These are phyloP conservation scores for Mimas tiliae DNA, from an alignment of 2,888 invertebrate genomes.

Conservation along the genomic window DNA sequence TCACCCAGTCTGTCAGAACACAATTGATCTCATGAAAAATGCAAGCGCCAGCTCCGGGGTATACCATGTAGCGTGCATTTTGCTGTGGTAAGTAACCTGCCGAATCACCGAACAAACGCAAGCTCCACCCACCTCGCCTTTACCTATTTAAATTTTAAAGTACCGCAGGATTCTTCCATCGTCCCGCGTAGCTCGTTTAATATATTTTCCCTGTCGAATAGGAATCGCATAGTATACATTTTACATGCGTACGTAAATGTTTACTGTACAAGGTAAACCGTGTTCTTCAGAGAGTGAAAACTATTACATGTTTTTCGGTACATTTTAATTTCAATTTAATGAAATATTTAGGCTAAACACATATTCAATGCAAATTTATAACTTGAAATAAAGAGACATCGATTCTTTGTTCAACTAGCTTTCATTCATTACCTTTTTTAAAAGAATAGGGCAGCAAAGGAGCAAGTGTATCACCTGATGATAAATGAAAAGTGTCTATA, in stretches of 20 bases:
- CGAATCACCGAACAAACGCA: constrained; percentile 53
- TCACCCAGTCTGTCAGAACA: constrained; percentile 44
- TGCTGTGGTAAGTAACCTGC: constrained; percentile 47
- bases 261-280: neutral
- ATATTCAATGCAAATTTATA: too few relatives aligned
- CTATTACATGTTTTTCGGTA: neutral
- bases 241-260: constrained; percentile 19
- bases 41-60: constrained; percentile 56
- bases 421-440: too few relatives aligned
- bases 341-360: too few relatives aligned
- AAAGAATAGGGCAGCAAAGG: too few relatives aligned
- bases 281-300: neutral
- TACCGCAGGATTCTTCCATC: constrained; percentile 38
- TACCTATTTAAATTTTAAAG: constrained; percentile 55
- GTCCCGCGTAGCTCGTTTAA: constrained; percentile 32
- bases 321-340: too few relatives aligned
- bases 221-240: constrained; percentile 34
- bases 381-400: too few relatives aligned
- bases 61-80: constrained; percentile 32
- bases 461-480: too few relatives aligned
- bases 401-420: too few relatives aligned
- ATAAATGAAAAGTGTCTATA: too few relatives aligned
- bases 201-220: constrained; percentile 39
- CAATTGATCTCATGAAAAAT: constrained; percentile 73
- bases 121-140: constrained; percentile 53